A percentile compares a stretch with the other conserved stretches of the same genome.
These are phyloP conservation scores for Toxonevra muliebris DNA, from an alignment of 2,888 invertebrate genomes.

Conservation along the genomic window DNA sequence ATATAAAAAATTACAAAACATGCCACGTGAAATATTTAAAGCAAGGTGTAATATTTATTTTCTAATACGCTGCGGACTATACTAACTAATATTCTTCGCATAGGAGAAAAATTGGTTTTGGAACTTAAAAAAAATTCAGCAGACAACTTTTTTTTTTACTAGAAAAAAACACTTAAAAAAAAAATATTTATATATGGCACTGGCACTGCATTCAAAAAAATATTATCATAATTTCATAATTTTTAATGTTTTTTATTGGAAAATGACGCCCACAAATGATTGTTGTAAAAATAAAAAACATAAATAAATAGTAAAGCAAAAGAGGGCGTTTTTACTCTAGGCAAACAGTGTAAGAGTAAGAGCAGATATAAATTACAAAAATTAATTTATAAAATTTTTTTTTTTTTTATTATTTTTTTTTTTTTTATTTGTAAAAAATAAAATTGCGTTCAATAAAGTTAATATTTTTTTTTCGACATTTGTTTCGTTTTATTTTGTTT, in stretches of 20 bases:
- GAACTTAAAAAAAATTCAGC: too few relatives aligned
- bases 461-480: background rate
- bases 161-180: background rate
- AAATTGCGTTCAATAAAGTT: background rate
- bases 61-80: too few relatives aligned
- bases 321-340: too few relatives aligned
- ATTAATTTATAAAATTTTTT: too few relatives aligned
- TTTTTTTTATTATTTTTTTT: background rate
- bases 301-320: background rate
- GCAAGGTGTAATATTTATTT: too few relatives aligned
- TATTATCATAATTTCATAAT: too few relatives aligned
- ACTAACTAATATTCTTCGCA: too few relatives aligned
- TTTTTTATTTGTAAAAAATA: background rate
- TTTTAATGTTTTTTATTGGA: too few relatives aligned
- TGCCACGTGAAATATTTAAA: background rate
- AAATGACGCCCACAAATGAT: background rate
- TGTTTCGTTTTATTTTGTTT: constrained; percentile 20
- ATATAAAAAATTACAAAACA: background rate
- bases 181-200: background rate
- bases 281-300: background rate
- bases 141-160: background rate
- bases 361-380: too few relatives aligned
- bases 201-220: too few relatives aligned
- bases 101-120: too few relatives aligned
- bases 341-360: too few relatives aligned